Conservation (phyloP, 2,888 invertebrate species). For the Mamestra brassicae region DNA sequence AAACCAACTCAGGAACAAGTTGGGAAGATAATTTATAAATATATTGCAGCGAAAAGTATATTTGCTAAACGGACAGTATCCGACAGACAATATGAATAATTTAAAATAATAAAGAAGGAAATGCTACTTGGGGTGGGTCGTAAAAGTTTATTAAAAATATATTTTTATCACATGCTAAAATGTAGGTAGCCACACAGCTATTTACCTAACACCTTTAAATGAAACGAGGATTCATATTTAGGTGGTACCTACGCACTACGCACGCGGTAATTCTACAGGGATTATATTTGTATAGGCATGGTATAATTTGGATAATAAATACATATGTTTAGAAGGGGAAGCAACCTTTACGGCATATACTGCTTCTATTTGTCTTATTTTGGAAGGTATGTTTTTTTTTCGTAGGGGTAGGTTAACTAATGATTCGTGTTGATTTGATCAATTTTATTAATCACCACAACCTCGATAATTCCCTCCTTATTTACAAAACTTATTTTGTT, state of each 20-base stretch:
- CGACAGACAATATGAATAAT: constrained; percentile 59
- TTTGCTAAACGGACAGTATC: constrained; percentile 53
- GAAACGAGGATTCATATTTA: constrained; percentile 52
- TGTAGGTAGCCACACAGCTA: constrained; percentile 39
- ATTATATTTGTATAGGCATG: constrained; percentile 53
- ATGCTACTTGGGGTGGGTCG: constrained; percentile 44
- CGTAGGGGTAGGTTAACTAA: background rate
- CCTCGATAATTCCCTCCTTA: background rate
- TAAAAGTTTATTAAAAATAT: constrained; percentile 69
- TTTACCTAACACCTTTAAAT: constrained; percentile 47
- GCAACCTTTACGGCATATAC: background rate
- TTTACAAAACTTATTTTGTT: background rate
- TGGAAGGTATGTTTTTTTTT: background rate
- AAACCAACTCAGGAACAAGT: constrained; percentile 58
- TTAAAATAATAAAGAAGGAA: constrained; percentile 64
- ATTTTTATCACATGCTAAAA: constrained; percentile 63
- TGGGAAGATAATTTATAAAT: constrained; percentile 55
- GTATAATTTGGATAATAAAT: constrained; percentile 56
- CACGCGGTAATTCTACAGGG: constrained; percentile 44
- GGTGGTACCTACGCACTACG: constrained; percentile 35
- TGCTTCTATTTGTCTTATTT: background rate
- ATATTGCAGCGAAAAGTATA: constrained; percentile 45
- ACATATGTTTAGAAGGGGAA: constrained; percentile 43
- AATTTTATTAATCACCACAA: background rate
- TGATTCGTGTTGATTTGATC: background rate